Percentiles rank a stretch among this genome's conserved stretches.
These are phyloP conservation scores for Xylota segnis DNA, from an alignment of 2,888 invertebrate species.

Conservation along the genomic window DNA sequence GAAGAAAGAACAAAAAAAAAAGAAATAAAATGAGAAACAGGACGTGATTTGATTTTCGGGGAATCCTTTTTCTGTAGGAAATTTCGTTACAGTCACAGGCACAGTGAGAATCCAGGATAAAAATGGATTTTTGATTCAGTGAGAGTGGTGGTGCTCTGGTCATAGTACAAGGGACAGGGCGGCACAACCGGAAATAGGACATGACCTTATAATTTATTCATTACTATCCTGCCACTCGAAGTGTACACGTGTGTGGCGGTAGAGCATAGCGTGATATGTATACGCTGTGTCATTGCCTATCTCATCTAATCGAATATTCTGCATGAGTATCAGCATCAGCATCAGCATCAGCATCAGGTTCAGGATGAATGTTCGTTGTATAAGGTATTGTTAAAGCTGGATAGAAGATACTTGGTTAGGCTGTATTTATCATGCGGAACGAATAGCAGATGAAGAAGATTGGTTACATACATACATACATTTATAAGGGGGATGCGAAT, in stretches of 20 bases:
- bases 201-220: conserved; percentile 71
- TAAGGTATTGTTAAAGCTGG: conserved; percentile 1
- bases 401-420: background rate
- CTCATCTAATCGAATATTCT: conserved; percentile 52
- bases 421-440: conserved; percentile 28
- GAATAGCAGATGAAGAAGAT: conserved; percentile 44
- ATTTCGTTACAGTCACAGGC: conserved; percentile 30
- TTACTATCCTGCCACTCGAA: conserved; percentile 44
- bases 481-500: conserved; percentile 17
- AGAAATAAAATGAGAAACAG: conserved; percentile 8
- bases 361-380: background rate
- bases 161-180: background rate
- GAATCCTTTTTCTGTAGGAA: conserved; percentile 22
- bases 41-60: conserved; percentile 43
- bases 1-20: background rate
- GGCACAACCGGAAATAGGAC: conserved; percentile 43
- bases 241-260: conserved; percentile 39
- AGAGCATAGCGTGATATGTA: conserved; percentile 7
- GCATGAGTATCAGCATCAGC: conserved; percentile 6
- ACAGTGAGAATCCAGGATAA: background rate
- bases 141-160: conserved; percentile 8
- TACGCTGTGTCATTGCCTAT: conserved; percentile 25
- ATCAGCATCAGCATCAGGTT: too few species aligned
- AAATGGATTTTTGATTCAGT: conserved; percentile 58
- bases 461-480: background rate